These are phyloP conservation scores for Cecropterus lyciades DNA, from an alignment of 1,140 invertebrate species.

Conservation along the genomic window DNA sequence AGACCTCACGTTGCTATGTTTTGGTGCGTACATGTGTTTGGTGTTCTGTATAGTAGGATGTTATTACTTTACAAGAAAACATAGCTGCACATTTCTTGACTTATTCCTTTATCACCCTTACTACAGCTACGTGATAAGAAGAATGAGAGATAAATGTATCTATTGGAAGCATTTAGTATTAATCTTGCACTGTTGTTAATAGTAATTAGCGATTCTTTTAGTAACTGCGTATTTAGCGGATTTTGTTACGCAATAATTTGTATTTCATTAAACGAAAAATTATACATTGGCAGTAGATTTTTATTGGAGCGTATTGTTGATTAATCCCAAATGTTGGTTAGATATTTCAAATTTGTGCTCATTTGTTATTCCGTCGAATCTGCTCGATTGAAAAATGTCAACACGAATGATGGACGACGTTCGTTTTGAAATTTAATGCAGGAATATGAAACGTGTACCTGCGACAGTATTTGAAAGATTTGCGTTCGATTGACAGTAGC, in stretches of 20 bases:
- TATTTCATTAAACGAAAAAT: constrained; percentile 5
- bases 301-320: constrained; percentile 30
- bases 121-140: no score
- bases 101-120: no score
- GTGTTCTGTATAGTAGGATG: no score
- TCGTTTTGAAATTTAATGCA: constrained; percentile 52
- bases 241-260: neutral
- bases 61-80: no score
- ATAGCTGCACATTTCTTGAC: no score
- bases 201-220: no score
- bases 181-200: no score
- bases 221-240: no score
- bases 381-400: constrained; percentile 56
- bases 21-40: no score
- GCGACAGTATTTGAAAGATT: constrained; percentile 51
- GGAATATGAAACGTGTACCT: constrained; percentile 50
- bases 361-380: constrained; percentile 54
- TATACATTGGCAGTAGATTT: constrained; percentile 5
- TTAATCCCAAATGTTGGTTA: constrained; percentile 21
- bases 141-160: no score
- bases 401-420: constrained; percentile 54
- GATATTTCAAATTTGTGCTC: constrained; percentile 49
- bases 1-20: no score
- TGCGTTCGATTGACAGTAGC: constrained; percentile 55
- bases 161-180: no score